Conservation (phyloP, 2,888 invertebrate genomes). For the Stenotaenia linearis region DNA sequence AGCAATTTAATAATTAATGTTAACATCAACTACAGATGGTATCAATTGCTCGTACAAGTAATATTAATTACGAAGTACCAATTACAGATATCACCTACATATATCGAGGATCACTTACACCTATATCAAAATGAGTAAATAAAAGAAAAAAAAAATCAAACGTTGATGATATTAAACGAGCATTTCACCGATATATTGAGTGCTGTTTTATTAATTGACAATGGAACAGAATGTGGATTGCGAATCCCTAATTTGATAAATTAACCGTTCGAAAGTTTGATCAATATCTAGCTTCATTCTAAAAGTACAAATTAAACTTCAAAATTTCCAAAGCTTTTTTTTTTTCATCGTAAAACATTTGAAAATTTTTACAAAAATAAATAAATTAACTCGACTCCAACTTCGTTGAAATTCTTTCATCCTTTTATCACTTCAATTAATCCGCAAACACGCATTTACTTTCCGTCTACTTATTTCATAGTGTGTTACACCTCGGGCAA, state of each 20-base stretch:
- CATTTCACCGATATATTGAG: not conserved
- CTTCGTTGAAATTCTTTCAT: not conserved
- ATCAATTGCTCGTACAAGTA: not conserved
- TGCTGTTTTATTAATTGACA: not conserved
- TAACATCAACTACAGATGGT: not conserved
- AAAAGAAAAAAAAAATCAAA: not conserved
- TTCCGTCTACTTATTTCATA: not conserved
- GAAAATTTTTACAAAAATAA: no score
- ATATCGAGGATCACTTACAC: not conserved
- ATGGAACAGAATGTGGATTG: not conserved
- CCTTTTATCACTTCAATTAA: not conserved
- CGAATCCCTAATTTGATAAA: not conserved
- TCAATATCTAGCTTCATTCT: no score
- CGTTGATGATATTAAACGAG: not conserved
- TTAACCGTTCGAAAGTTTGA: not conserved
- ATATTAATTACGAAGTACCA: constrained; percentile 1
- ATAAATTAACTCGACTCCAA: not conserved
- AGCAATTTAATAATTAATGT: not conserved
- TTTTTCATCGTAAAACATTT: no score
- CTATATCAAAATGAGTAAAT: not conserved
- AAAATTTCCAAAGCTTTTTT: no score
- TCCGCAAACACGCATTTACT: not conserved
- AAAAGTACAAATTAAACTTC: no score
- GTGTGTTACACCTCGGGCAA: constrained; percentile 8
- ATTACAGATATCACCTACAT: not conserved